phyloP scores from a whole-genome alignment of 2,113 vertebrate genomes.

The Channa maculata region DNA sequence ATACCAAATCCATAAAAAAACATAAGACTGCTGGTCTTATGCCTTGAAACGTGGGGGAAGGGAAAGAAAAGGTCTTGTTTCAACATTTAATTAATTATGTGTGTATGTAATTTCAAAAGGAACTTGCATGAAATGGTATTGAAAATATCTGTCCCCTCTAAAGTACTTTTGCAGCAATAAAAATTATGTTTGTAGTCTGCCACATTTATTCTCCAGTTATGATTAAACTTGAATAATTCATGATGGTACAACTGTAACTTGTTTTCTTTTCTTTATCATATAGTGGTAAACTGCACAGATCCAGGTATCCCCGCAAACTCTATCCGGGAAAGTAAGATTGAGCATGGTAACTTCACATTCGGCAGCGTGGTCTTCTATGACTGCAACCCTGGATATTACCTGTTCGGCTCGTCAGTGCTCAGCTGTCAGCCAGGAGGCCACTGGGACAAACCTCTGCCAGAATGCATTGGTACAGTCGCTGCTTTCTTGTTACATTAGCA shows the following conservation, averaged over 20 bases:
- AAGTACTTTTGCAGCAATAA: constrained; percentile 34
- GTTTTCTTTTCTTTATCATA: constrained; percentile 19
- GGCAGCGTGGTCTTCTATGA: constrained; percentile 97
- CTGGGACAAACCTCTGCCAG: constrained; percentile 97
- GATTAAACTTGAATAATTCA: constrained; percentile 34
- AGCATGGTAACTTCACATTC: constrained; percentile 97
- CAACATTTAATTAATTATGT: constrained; percentile 25
- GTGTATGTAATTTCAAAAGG: neutral
- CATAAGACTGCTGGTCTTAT: neutral
- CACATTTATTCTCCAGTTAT: constrained; percentile 18
- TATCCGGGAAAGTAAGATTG: constrained; percentile 97
- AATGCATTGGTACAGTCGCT: constrained; percentile 92
- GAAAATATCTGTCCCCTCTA: constrained; percentile 23
- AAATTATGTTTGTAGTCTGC: constrained; percentile 27
- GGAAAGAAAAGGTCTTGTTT: neutral
- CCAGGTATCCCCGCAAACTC: constrained; percentile 96
- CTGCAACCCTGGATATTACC: constrained; percentile 96
- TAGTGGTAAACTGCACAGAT: constrained; percentile 97
- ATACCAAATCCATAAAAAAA: neutral
- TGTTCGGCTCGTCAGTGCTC: constrained; percentile 96
- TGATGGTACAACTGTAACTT: neutral
- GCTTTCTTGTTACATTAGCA: constrained; percentile 10
- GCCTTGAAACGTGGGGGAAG: neutral
- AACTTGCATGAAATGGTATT: constrained; percentile 30
- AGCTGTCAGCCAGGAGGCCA: constrained; percentile 94